These are phyloP conservation scores for Pandemis corylana DNA, from an alignment of 2,888 invertebrate species.

Conservation along the genomic window DNA sequence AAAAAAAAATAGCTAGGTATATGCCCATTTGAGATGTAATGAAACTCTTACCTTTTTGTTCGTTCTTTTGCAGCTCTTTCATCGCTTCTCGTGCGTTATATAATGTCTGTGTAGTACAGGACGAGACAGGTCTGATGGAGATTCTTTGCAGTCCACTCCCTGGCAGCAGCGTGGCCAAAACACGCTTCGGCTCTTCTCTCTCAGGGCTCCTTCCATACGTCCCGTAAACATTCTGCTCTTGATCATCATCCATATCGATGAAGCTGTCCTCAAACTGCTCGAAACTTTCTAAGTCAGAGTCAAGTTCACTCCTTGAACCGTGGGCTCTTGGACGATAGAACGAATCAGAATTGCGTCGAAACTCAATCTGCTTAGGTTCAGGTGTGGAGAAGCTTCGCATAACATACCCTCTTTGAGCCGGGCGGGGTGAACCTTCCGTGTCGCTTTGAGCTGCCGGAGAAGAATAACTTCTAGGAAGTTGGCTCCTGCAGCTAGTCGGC, in stretches of 20 bases:
- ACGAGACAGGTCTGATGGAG: slow-evolving; percentile 67
- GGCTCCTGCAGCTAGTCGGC: slow-evolving; percentile 59
- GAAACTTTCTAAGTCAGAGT: slow-evolving; percentile 76
- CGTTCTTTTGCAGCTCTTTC: slow-evolving; percentile 62
- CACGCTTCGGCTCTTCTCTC: slow-evolving; percentile 70
- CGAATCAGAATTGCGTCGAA: slow-evolving; percentile 70
- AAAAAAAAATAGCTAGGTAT: no score
- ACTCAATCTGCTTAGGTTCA: slow-evolving; percentile 68
- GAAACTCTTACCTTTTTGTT: slow-evolving; percentile 61
- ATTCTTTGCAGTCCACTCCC: slow-evolving; percentile 78
- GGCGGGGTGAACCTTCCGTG: slow-evolving; percentile 52
- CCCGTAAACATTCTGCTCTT: slow-evolving; percentile 63
- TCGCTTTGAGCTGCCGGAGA: slow-evolving; percentile 71
- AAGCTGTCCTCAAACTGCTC: slow-evolving; percentile 77
- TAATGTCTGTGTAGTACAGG: slow-evolving; percentile 60
- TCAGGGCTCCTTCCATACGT: slow-evolving; percentile 68
- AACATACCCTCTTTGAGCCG: slow-evolving; percentile 60
- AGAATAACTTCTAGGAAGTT: slow-evolving; percentile 76
- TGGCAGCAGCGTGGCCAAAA: slow-evolving; percentile 70
- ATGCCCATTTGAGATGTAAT: neutral
- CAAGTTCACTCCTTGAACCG: slow-evolving; percentile 72
- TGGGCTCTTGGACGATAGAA: slow-evolving; percentile 69
- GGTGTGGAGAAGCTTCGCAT: slow-evolving; percentile 76
- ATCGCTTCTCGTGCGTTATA: slow-evolving; percentile 62
- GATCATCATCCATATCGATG: slow-evolving; percentile 77